phyloP scores from a whole-genome alignment of 2,113 vertebrate genomes.

The Galeopterus variegatus region DNA sequence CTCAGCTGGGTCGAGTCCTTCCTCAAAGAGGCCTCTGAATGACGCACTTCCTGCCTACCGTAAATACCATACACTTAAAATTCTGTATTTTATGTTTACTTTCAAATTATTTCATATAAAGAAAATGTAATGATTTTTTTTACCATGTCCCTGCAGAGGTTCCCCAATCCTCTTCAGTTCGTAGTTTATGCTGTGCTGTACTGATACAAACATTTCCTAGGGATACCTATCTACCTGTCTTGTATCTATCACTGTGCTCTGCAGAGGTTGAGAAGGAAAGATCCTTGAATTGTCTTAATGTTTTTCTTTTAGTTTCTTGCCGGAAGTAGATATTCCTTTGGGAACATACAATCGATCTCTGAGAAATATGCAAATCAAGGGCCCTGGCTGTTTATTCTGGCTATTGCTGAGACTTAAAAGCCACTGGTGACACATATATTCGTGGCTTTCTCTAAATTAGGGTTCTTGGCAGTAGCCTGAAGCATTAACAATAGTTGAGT shows the following conservation, averaged over 20 bases:
- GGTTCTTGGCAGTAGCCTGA: constrained; percentile 23
- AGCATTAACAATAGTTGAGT: not conserved
- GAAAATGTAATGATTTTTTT: not conserved
- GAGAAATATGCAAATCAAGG: not conserved
- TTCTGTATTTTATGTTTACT: not conserved
- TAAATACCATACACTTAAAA: not conserved
- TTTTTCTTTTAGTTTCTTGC: not conserved
- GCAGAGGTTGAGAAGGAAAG: not conserved
- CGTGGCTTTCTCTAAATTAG: not conserved
- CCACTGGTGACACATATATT: not conserved
- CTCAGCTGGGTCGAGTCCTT: not conserved
- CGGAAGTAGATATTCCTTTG: not conserved
- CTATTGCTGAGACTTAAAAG: constrained; percentile 32
- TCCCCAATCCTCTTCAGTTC: not conserved
- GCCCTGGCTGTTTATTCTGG: constrained; percentile 18
- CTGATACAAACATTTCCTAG: not conserved
- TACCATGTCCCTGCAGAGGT: not conserved
- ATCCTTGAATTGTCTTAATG: not conserved
- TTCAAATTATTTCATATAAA: constrained; percentile 5
- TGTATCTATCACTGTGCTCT: too few species aligned
- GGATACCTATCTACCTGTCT: too few species aligned
- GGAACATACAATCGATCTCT: not conserved
- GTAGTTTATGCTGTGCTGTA: not conserved
- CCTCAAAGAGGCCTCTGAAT: not conserved
- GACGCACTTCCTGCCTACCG: not conserved